phyloP scores from a whole-genome alignment of 2,888 invertebrate species.

The Drosophila setosimentum region DNA sequence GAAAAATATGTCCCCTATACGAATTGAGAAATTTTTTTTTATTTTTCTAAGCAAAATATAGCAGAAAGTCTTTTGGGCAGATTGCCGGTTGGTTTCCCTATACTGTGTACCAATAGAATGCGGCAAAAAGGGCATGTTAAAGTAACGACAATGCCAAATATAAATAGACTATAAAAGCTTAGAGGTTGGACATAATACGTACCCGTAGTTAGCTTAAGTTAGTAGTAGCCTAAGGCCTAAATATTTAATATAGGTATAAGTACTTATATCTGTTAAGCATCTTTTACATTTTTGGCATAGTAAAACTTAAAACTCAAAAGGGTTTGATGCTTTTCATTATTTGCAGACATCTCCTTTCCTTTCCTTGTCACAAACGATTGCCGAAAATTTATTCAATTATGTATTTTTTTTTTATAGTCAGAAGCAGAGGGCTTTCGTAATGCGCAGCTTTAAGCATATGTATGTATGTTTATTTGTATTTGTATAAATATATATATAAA shows the following conservation, averaged over 20 bases:
- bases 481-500: not conserved
- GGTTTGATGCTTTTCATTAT: conserved; percentile 1
- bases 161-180: not conserved
- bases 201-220: not conserved
- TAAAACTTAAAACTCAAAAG: not conserved
- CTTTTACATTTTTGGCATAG: not conserved
- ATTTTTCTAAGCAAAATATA: conserved; percentile 4
- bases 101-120: conserved; percentile 20
- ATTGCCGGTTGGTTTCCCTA: not conserved
- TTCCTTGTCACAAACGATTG: not conserved
- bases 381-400: conserved; percentile 5
- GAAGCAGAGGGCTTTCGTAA: not conserved
- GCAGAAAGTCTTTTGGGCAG: conserved; percentile 10
- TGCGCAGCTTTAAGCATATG: not conserved
- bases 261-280: not conserved
- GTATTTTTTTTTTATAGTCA: not conserved
- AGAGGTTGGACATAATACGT: not conserved
- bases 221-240: not conserved
- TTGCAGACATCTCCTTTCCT: not conserved
- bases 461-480: not conserved
- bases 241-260: not conserved
- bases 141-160: not conserved
- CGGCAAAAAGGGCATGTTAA: not conserved
- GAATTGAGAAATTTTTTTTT: conserved; percentile 14
- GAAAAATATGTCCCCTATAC: conserved; percentile 9